Base-by-base conservation (phyloP, 2,797 vertebrate species). In the Notolepis coatsorum region DNA sequence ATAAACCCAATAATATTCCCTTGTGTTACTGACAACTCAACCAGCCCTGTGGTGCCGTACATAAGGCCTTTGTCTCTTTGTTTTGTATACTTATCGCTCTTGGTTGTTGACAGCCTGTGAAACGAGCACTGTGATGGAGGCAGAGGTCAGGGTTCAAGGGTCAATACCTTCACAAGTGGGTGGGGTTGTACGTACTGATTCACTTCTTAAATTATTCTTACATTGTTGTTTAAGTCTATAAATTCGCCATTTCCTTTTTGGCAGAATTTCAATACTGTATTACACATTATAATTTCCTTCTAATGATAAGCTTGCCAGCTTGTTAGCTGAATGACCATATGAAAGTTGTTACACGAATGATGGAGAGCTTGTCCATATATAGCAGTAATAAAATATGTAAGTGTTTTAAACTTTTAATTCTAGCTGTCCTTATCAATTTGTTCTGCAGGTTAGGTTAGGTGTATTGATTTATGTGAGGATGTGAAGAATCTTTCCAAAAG, bases 121-220 rank as follows among this genome's bases (percentile, higher is more conserved):
- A 71, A 71, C 66, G 62, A 77, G 75, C 69, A 66, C 53, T 62
- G 37, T 69, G 47, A 58, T 65, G 58, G 68, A 76, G 68, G 75
- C 79, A 84, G 80, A 88, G 83, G 84, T 91, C 87, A 85, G 85
- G 83, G 86, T 77, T 89, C 79, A 89, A 74, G 69, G 67, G 68
- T 87, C 84, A 74, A 63, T 81, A 73, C 80, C 78, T 82, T 80
- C 77, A 64, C 35, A 59, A 49, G 15, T 5, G 60, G 73, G 46
- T 66, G 49, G 69, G 58, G 65, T 18, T 35, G 20, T 59, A 79
- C 23, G 61, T 66, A 81, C 75, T 88, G 75, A 65, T 79, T 80
- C 54, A 73, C 55, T 69, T 79, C 72, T 80, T 87, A 75, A n/a
- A 85, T 23, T 77, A 46, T 79, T 73, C 52, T 72, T 73, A 69